These are phyloP conservation scores for Lepidurus arcticus DNA, from an alignment of 1,140 invertebrate genomes.

Conservation along the genomic window DNA sequence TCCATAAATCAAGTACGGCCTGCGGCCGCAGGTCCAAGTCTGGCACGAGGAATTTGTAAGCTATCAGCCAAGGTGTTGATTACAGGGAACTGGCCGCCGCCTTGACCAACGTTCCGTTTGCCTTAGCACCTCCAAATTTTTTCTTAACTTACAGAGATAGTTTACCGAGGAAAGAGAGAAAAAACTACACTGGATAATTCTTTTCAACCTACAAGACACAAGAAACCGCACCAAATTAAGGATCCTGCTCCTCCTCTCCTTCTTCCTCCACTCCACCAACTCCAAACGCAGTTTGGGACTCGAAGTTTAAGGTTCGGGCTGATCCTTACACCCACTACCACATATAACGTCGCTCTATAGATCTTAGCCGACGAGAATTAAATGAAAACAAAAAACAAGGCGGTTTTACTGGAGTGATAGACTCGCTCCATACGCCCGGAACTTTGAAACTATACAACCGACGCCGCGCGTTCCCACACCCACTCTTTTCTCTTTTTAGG, in stretches of 20 bases:
- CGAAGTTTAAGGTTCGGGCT: not conserved
- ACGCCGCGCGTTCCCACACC: not conserved
- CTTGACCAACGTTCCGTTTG: constrained; percentile 17
- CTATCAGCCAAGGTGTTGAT: constrained; percentile 33
- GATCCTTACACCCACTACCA: not conserved
- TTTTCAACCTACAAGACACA: not conserved
- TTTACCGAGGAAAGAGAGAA: not conserved
- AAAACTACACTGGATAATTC: constrained; percentile 8
- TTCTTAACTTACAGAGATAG: not conserved
- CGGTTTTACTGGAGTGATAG: not conserved
- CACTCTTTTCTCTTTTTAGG: not conserved
- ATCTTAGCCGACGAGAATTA: not conserved
- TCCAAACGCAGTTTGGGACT: not conserved
- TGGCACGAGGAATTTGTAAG: constrained; percentile 33
- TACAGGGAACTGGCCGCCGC: constrained; percentile 28
- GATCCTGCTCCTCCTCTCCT: not conserved
- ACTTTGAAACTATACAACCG: constrained; percentile 1
- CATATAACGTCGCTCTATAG: not conserved
- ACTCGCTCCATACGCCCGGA: not conserved
- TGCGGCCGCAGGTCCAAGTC: constrained; percentile 27
- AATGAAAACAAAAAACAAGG: not conserved
- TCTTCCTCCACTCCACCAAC: not conserved
- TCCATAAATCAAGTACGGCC: constrained; percentile 21
- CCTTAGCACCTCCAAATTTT: constrained; percentile 4
- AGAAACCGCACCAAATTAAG: constrained; percentile 5